A percentile compares a stretch with the other conserved stretches of the same genome.
phyloP scores from a whole-genome alignment of 2,888 invertebrate species.

The Andrena bicolor region DNA sequence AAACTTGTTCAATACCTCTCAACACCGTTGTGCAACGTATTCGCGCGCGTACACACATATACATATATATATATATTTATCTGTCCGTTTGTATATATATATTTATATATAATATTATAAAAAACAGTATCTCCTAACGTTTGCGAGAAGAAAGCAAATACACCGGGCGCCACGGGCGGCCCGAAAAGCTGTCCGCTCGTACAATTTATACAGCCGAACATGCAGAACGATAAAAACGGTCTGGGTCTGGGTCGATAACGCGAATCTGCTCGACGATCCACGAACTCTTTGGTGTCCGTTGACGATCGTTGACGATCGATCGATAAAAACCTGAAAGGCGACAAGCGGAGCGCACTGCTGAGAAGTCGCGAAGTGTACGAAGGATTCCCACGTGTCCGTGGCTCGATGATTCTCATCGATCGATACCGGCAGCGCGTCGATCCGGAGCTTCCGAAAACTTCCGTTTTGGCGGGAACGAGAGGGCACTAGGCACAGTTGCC shows the following conservation, averaged over 20 bases:
- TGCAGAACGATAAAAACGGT: slow-evolving; percentile 60
- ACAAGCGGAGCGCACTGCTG: background rate
- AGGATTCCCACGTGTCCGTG: slow-evolving; percentile 1
- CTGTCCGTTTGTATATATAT: slow-evolving; percentile 66
- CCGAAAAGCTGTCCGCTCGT: slow-evolving; percentile 64
- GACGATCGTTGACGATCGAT: background rate
- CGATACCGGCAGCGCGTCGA: background rate
- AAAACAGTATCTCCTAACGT: slow-evolving; percentile 71
- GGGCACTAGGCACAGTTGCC: background rate
- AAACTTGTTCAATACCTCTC: slow-evolving; percentile 84
- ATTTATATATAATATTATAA: slow-evolving; percentile 71
- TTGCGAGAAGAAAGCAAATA: slow-evolving; percentile 72
- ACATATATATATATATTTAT: slow-evolving; percentile 71
- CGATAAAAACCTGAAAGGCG: slow-evolving; percentile 13
- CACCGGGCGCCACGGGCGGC: slow-evolving; percentile 41
- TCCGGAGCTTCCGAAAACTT: background rate
- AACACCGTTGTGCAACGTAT: slow-evolving; percentile 75
- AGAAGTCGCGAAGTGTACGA: slow-evolving; percentile 17
- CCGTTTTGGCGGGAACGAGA: background rate
- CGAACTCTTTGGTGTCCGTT: background rate
- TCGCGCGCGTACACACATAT: slow-evolving; percentile 73
- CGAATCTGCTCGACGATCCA: background rate
- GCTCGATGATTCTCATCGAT: slow-evolving; percentile 20
- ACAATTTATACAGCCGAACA: slow-evolving; percentile 64
- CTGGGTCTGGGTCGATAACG: slow-evolving; percentile 59